Evolutionary conservation across 37 sponge, comb jelly and placozoan species (phyloP), one percentile per base, ranked within the genome.

Genomic region (Oscarella lobularis): DNA sequence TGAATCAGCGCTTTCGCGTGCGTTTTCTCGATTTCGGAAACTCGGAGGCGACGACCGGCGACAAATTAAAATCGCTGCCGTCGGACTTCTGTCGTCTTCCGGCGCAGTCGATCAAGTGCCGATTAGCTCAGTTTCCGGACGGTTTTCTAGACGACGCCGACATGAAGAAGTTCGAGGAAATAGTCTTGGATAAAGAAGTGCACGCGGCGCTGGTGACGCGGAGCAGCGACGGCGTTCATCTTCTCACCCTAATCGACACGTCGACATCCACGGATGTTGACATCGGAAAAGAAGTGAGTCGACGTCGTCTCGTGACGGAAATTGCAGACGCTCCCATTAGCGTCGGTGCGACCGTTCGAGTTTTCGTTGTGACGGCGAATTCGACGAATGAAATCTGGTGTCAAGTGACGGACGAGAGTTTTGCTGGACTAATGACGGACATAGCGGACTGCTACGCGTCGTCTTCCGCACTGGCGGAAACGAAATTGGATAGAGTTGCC

Each of bases 21-120:
- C 35, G 80, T n/a, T 79, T 37, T 38, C 20, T 79, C 31, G 80
- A 79, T 37, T 79, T 72, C 72, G 80, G 80, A 29, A 79, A 79
- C 34, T 35, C 73, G 1, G 80, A 79, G 40, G 73, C 31, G 35
- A 33, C 73, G 2, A 6, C 69, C 0, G 38, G 20, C 32, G 3
- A 31, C 14, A 40, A 78, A 37, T 29, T 78, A 0, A 30, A 29
- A 31, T 71, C 78, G 1, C 3, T 78, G 14, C 48, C 39, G 0
- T 2, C 9, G 33, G 31, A 2, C 4, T 76, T 76, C 67, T 31
- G 54, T 38, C 32, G 33, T 32, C 33, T 76, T 66, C 77, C 77
- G 35, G 37, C 29, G 33, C 54, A 55, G 1, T 65, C 60, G 14
- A 48, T 48, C 20, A 9, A 48, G 20, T 48, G 60, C 20, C 60